A percentile compares a stretch with the other conserved stretches of the same genome.
These are phyloP conservation scores for Pollenia angustigena DNA, from an alignment of 2,888 invertebrate genomes.

Conservation along the genomic window DNA sequence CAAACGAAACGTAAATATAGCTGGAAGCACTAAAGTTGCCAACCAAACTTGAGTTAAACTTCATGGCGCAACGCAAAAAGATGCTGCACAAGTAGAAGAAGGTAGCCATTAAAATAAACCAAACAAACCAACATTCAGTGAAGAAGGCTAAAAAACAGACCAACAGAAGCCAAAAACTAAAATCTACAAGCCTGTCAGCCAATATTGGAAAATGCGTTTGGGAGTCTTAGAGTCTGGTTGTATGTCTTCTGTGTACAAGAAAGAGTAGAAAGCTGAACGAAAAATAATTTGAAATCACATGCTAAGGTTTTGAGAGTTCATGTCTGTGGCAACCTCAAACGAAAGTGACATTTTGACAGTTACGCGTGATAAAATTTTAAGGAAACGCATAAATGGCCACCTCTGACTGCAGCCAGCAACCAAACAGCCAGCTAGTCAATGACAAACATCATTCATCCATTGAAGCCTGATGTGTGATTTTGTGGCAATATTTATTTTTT, in stretches of 20 bases:
- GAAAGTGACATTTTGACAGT: constrained; percentile 73
- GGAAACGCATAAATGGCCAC: constrained; percentile 54
- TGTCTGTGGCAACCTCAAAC: constrained; percentile 54
- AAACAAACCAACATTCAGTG: constrained; percentile 9
- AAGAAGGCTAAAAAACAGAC: constrained; percentile 1
- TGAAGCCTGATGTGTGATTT: constrained; percentile 16
- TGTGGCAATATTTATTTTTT: constrained; percentile 16
- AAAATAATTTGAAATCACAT: background rate
- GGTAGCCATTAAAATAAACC: constrained; percentile 19
- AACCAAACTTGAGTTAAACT: background rate
- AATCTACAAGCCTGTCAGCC: constrained; percentile 10
- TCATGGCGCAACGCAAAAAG: background rate
- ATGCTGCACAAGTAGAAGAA: constrained; percentile 25
- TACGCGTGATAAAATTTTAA: constrained; percentile 71
- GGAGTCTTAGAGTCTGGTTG: background rate
- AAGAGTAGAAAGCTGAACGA: background rate
- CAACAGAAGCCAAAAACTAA: constrained; percentile 51
- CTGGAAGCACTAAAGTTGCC: constrained; percentile 12
- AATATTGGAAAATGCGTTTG: constrained; percentile 52
- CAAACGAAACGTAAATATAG: constrained; percentile 51
- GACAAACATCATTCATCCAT: constrained; percentile 45
- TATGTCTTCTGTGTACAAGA: background rate
- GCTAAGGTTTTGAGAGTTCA: constrained; percentile 50
- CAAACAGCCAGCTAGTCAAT: background rate
- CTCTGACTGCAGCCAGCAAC: background rate